Percentiles rank a stretch among this genome's conserved stretches.
Conservation (phyloP, 2,888 invertebrate genomes). For the Steromphala cineraria region DNA sequence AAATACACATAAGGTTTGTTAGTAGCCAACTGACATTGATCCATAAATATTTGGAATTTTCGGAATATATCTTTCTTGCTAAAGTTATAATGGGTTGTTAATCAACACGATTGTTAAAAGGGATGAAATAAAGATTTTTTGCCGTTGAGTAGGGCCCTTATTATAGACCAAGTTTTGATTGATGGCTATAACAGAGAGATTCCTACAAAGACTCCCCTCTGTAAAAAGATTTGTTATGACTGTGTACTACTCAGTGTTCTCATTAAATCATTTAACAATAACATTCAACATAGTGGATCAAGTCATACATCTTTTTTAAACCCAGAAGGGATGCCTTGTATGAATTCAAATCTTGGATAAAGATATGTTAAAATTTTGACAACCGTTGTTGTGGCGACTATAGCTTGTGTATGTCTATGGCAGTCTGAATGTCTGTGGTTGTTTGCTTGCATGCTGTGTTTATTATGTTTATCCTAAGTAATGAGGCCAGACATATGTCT, state of each 20-base stretch:
- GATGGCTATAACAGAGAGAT: conserved; percentile 34
- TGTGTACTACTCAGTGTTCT: neutral
- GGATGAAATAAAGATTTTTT: conserved; percentile 42
- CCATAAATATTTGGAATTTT: too few relatives aligned
- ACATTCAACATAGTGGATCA: conserved; percentile 25
- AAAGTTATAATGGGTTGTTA: neutral
- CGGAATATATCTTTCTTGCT: conserved; percentile 40
- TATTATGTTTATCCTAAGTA: too few relatives aligned
- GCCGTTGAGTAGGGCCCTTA: conserved; percentile 43
- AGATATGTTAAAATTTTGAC: too few relatives aligned
- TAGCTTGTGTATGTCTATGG: too few relatives aligned
- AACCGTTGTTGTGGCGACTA: too few relatives aligned
- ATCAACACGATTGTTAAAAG: conserved; percentile 44
- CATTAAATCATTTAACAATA: neutral
- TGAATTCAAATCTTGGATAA: too few relatives aligned
- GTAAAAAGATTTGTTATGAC: conserved; percentile 38
- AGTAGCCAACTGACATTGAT: too few relatives aligned
- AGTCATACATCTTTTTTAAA: neutral
- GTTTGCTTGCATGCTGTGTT: too few relatives aligned
- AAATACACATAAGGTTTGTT: too few relatives aligned
- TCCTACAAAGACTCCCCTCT: conserved; percentile 40
- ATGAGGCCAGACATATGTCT: too few relatives aligned
- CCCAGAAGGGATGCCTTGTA: too few relatives aligned
- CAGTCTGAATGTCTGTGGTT: too few relatives aligned
- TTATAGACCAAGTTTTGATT: conserved; percentile 39